phyloP scores from a whole-genome alignment of 2,113 vertebrate genomes.

The Sceloporus tristichus region DNA sequence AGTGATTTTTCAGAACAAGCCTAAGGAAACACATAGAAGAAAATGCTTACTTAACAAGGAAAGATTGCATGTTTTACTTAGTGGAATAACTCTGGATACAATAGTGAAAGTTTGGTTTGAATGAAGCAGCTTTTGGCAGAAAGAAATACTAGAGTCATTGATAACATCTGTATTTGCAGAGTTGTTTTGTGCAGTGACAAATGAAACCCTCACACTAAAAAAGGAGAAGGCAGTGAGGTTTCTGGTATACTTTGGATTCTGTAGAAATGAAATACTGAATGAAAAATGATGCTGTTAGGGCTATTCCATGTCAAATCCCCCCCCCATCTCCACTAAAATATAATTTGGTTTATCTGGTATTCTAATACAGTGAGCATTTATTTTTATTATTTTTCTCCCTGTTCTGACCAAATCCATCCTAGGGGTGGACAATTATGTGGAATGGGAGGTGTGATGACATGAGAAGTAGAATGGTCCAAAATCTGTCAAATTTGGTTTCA shows the following conservation, averaged over 20 bases:
- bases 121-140: not conserved
- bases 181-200: not conserved
- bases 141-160: not conserved
- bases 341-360: not conserved
- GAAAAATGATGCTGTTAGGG: not conserved
- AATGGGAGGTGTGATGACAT: not conserved
- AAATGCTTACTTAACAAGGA: not conserved
- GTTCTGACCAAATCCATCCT: too few relatives aligned
- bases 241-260: not conserved
- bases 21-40: not conserved
- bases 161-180: not conserved
- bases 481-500: not conserved
- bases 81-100: slow-evolving; percentile 9
- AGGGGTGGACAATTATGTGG: not conserved
- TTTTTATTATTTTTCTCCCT: not conserved
- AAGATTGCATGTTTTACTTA: not conserved
- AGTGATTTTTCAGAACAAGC: not conserved
- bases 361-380: not conserved
- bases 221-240: not conserved
- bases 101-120: not conserved
- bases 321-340: not conserved
- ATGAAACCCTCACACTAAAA: not conserved
- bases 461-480: not conserved
- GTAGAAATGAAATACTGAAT: not conserved
- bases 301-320: not conserved